Conservation (phyloP, 2,113 vertebrate genomes). For the Halichoerus grypus region DNA sequence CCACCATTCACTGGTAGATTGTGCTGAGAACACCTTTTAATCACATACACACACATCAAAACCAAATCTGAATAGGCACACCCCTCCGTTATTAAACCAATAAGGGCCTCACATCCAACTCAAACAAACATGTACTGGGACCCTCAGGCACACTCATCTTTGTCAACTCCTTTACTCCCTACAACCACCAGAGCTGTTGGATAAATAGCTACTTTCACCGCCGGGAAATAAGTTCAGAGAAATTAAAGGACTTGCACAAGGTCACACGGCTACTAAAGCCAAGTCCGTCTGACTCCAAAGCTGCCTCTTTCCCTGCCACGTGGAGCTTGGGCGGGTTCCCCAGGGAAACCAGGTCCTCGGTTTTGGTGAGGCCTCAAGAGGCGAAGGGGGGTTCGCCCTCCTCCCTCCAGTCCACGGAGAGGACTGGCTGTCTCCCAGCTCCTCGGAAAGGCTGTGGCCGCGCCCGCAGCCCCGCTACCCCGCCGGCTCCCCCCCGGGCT, state of each 20-base stretch:
- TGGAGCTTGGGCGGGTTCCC: neutral
- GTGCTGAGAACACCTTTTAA: neutral
- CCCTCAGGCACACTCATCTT: neutral
- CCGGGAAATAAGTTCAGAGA: neutral
- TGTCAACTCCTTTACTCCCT: neutral
- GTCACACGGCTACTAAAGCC: neutral
- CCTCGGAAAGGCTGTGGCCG: accelerated
- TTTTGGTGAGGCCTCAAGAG: neutral
- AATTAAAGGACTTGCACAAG: slow-evolving; percentile 58
- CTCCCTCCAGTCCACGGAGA: neutral
- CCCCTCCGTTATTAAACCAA: neutral
- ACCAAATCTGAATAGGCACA: neutral
- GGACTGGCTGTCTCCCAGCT: neutral
- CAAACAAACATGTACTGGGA: neutral
- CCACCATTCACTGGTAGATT: neutral
- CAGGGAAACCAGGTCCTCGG: neutral
- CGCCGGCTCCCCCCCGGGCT: too few relatives aligned
- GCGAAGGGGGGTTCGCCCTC: accelerated
- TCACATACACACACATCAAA: neutral
- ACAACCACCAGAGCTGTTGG: neutral
- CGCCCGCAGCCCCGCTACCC: accelerated
- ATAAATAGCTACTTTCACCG: neutral
- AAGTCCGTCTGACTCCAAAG: neutral
- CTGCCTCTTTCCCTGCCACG: neutral
- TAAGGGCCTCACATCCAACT: neutral